Conservation (phyloP, 2,888 invertebrate species). For the Junonia oenone region DNA sequence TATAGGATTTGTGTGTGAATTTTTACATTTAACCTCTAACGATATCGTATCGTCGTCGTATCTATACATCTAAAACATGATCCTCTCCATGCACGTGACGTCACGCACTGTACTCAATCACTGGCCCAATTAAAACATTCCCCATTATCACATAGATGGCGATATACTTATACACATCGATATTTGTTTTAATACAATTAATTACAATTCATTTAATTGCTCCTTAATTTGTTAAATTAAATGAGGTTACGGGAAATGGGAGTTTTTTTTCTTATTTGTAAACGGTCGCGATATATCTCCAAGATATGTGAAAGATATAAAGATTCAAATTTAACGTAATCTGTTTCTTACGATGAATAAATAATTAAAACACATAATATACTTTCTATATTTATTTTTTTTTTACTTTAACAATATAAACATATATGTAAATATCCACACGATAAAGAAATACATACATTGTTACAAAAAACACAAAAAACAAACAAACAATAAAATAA, state of each 20-base stretch:
- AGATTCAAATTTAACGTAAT: not conserved
- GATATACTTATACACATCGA: conserved; percentile 14
- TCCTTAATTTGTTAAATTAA: conserved; percentile 22
- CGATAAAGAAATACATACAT: not conserved
- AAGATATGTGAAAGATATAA: not conserved
- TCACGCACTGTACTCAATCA: conserved; percentile 41
- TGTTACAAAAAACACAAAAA: not conserved
- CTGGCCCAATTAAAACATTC: conserved; percentile 68
- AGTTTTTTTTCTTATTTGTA: not conserved
- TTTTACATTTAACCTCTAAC: too few species aligned
- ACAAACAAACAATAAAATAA: not conserved
- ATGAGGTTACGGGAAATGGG: conserved; percentile 11
- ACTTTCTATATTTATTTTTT: too few species aligned
- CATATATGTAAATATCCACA: too few species aligned
- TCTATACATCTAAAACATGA: conserved; percentile 13
- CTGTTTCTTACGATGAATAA: not conserved
- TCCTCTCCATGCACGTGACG: conserved; percentile 34
- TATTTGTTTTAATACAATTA: conserved; percentile 22
- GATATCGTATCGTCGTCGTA: conserved; percentile 12
- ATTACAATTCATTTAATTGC: conserved; percentile 25
- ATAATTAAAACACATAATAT: not conserved
- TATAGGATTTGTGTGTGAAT: too few species aligned
- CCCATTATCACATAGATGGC: conserved; percentile 34
- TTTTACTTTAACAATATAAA: too few species aligned
- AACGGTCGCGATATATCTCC: not conserved